A percentile compares a stretch with the other conserved stretches of the same genome.
These are phyloP conservation scores for Crambe crambe DNA, from an alignment of 37 sponge, comb jelly and placozoan species.

Conservation along the genomic window DNA sequence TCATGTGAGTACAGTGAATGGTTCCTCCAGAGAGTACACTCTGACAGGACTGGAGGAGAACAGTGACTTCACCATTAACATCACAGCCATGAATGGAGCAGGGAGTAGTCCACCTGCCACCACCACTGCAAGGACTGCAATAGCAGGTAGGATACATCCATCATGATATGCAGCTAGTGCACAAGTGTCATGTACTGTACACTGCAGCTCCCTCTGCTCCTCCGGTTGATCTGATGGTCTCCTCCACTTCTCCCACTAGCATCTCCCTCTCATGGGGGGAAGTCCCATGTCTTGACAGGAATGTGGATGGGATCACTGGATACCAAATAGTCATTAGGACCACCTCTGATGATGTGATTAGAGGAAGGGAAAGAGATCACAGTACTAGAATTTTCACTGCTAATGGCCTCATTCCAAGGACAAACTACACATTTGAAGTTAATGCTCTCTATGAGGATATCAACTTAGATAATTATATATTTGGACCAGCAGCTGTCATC, in stretches of 20 bases:
- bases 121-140: not conserved
- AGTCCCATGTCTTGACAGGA: slow-evolving; percentile 7
- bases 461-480: no score
- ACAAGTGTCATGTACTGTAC: not conserved
- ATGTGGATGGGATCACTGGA: slow-evolving; percentile 24
- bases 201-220: slow-evolving; percentile 26
- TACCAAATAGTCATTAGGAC: not conserved
- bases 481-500: not conserved
- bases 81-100: slow-evolving; percentile 33
- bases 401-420: slow-evolving; percentile 18
- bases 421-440: slow-evolving; percentile 18
- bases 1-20: not conserved
- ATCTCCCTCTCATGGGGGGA: slow-evolving; percentile 15
- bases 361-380: not conserved
- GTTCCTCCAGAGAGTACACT: slow-evolving; percentile 14
- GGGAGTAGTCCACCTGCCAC: slow-evolving; percentile 11
- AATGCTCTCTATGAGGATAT: not conserved
- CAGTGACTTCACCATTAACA: slow-evolving; percentile 23
- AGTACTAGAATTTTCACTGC: not conserved
- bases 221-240: not conserved
- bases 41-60: slow-evolving; percentile 35
- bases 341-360: not conserved
- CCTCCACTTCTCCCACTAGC: not conserved
- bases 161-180: not conserved
- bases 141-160: slow-evolving; percentile 5